These are phyloP conservation scores for Forbesichthys papilliferus DNA, from an alignment of 2,113 vertebrate genomes.

Conservation along the genomic window DNA sequence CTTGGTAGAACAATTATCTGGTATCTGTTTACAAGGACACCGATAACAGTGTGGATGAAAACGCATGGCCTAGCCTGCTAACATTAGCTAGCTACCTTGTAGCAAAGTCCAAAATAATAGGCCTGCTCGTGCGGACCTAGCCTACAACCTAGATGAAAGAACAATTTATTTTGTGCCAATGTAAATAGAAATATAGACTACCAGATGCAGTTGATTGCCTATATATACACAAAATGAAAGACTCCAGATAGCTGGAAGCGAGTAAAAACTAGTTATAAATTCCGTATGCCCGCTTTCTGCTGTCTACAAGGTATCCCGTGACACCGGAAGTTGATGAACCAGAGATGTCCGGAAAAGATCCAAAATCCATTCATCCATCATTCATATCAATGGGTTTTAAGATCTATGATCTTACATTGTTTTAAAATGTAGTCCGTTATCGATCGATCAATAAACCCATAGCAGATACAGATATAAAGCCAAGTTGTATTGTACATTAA, in stretches of 20 bases:
- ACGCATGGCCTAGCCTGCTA: slow-evolving; percentile 64
- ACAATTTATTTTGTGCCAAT: slow-evolving; percentile 41
- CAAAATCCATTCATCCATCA: not conserved
- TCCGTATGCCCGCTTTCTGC: slow-evolving; percentile 68
- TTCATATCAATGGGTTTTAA: no score
- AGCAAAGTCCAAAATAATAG: slow-evolving; percentile 68
- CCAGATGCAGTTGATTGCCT: not conserved
- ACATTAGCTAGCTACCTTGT: slow-evolving; percentile 49
- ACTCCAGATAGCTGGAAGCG: slow-evolving; percentile 1
- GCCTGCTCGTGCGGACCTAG: slow-evolving; percentile 40
- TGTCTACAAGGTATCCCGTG: slow-evolving; percentile 60
- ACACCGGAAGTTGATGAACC: slow-evolving; percentile 70
- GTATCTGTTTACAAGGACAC: slow-evolving; percentile 27
- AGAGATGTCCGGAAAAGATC: slow-evolving; percentile 38
- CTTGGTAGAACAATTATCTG: not conserved
- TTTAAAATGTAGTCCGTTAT: no score
- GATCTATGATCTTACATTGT: no score
- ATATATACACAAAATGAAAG: slow-evolving; percentile 10
- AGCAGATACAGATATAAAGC: no score
- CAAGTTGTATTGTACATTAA: no score
- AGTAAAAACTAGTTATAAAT: slow-evolving; percentile 43
- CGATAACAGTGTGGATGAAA: slow-evolving; percentile 44
- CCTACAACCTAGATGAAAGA: slow-evolving; percentile 25
- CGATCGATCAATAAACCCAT: no score
- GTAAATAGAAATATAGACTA: not conserved